phyloP scores from a whole-genome alignment of 2,113 vertebrate genomes.

The Scatophagus argus region DNA sequence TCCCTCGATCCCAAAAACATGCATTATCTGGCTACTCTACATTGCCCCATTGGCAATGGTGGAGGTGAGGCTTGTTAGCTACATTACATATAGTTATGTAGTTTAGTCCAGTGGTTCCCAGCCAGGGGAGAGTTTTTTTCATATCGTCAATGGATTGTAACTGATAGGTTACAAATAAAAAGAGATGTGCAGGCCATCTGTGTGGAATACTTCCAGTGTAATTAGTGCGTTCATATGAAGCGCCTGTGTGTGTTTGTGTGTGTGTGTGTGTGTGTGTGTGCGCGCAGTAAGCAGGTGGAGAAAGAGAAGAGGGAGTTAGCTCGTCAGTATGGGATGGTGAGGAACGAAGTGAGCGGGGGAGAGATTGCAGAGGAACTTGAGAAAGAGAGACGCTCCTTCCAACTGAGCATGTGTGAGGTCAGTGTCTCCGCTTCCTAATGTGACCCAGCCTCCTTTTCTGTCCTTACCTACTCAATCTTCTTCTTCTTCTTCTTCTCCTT shows the following conservation, averaged over 20 bases:
- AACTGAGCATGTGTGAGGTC: constrained; percentile 79
- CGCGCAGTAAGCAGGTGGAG: constrained; percentile 76
- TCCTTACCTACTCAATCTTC: background rate
- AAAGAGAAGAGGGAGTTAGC: constrained; percentile 79
- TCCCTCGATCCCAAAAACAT: no score
- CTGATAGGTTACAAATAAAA: no score
- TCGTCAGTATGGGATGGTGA: constrained; percentile 77
- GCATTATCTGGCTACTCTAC: no score
- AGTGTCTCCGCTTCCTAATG: constrained; percentile 5
- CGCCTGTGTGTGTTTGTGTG: constrained; percentile 6
- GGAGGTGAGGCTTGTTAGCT: no score
- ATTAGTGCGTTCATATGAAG: background rate
- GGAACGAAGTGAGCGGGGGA: constrained; percentile 75
- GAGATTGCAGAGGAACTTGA: constrained; percentile 78
- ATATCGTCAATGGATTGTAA: no score
- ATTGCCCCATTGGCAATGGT: no score
- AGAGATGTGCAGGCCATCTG: no score
- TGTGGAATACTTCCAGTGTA: background rate
- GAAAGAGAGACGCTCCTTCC: constrained; percentile 77
- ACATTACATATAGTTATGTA: no score
- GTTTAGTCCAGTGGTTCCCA: no score
- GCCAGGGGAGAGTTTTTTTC: no score
- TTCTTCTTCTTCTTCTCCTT: background rate
- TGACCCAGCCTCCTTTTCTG: background rate
- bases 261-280: constrained; percentile 16